phyloP scores from a whole-genome alignment of 2,888 invertebrate species.

The Nemapogon koenigi region DNA sequence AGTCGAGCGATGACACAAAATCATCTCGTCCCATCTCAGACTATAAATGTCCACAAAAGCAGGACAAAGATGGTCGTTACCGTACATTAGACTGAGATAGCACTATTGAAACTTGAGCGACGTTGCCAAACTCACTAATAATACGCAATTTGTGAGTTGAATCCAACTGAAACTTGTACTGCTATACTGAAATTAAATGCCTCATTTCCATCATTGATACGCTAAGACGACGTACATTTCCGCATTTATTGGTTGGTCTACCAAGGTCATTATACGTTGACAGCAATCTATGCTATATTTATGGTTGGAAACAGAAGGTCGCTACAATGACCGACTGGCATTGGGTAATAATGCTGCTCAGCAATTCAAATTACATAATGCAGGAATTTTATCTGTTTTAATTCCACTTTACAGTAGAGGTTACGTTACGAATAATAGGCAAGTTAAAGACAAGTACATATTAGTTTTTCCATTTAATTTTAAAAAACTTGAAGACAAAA shows the following conservation, averaged over 20 bases:
- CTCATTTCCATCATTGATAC: background rate
- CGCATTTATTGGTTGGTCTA: background rate
- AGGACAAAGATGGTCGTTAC: slow-evolving; percentile 3
- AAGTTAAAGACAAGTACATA: no score
- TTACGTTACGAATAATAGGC: no score
- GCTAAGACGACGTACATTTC: background rate
- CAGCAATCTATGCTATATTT: background rate
- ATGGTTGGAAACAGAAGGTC: background rate
- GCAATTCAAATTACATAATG: background rate
- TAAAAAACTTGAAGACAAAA: no score
- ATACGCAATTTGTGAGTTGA: slow-evolving; percentile 8
- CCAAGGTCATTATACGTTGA: slow-evolving; percentile 1
- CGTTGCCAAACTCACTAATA: slow-evolving; percentile 15
- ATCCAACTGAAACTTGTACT: no score
- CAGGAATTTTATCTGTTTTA: background rate
- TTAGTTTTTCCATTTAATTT: no score
- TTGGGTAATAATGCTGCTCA: background rate
- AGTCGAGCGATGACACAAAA: slow-evolving; percentile 8
- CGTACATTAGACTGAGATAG: slow-evolving; percentile 3
- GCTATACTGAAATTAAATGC: no score
- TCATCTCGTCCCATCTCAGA: slow-evolving; percentile 8
- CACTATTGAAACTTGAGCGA: slow-evolving; percentile 8
- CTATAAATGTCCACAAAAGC: slow-evolving; percentile 5
- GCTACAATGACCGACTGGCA: background rate
- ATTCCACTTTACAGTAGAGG: no score